Base-by-base conservation (phyloP, 2,113 vertebrate species). In the Ranitomeya imitator region DNA sequence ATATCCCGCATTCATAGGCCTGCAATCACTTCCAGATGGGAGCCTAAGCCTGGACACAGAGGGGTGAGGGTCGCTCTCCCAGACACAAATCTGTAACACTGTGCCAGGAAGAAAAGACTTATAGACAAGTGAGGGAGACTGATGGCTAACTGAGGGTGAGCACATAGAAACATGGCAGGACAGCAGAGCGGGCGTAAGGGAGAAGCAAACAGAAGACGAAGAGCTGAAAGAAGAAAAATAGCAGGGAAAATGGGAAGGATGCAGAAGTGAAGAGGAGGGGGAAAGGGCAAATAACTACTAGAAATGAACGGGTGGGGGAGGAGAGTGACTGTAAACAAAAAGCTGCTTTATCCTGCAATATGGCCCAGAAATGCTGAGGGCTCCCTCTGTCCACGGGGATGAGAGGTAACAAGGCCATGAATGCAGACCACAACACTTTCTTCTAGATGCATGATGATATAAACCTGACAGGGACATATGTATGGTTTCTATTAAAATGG, bases 1-100 rank as follows among this genome's bases (percentile, higher is more conserved):
- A 16, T 31, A 80, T 55, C 55, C 55, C 55, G 12, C 31, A 23
- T 69, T 69, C 77, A 71, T 23, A 59, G 26, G 45, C 57, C 51
- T 78, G 63, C 7, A 83, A 88, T 83, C 79, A 88, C 79, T 88
- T 88, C 86, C 86, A 88, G 79, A 88, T 88, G 79, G 69, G 57
- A 63, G 86, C 31, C 67, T 69, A 76, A 21, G 60, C 55, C 55
- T 16, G 79, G 61, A 67, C 61, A 21, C 3, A 60, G 79, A 74
- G 86, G 21, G 61, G 86, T 15, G 57, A 65, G n/a, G 26, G 23
- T 14, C 15, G 10, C 79, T 52, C 69, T 26, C 82, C 37, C 79
- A 76, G 67, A 55, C 79, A 76, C 78, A 76, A 79, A 61, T 52
- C 55, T 61, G 57, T 23, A 86, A 60, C 55, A 45, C 55, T 45